These are phyloP conservation scores for Psettodes erumei DNA, from an alignment of 2,113 vertebrate species.

Conservation along the genomic window DNA sequence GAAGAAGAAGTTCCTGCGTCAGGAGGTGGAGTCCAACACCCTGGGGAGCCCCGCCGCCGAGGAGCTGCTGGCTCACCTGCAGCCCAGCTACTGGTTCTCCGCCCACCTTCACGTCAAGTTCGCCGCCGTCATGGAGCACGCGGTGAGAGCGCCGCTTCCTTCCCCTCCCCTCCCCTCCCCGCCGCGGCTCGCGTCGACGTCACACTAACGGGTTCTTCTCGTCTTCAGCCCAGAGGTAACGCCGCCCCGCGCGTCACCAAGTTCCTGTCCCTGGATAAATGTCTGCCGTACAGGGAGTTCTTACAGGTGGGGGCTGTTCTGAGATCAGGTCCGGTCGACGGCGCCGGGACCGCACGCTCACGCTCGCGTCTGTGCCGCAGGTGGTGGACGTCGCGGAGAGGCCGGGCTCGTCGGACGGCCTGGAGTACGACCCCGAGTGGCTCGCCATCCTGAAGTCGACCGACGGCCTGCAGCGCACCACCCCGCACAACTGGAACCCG, in stretches of 20 bases:
- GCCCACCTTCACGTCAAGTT: slow-evolving; percentile 98
- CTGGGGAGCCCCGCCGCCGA: slow-evolving; percentile 94
- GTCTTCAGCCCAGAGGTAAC: slow-evolving; percentile 78
- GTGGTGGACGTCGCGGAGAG: slow-evolving; percentile 91
- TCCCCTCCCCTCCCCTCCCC: no score
- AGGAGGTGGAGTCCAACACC: slow-evolving; percentile 93
- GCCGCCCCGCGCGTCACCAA: slow-evolving; percentile 89
- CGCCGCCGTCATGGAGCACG: slow-evolving; percentile 93
- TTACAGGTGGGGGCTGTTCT: slow-evolving; percentile 87
- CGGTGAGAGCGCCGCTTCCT: slow-evolving; percentile 78
- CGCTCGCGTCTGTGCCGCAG: slow-evolving; percentile 72
- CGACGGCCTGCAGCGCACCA: slow-evolving; percentile 86
- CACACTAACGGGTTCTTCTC: slow-evolving; percentile 7
- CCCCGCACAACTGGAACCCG: slow-evolving; percentile 87
- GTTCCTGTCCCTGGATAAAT: slow-evolving; percentile 98
- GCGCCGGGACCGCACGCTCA: no score
- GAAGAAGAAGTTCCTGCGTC: slow-evolving; percentile 92
- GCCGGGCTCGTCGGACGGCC: slow-evolving; percentile 83
- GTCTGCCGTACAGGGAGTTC: slow-evolving; percentile 94
- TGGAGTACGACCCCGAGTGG: slow-evolving; percentile 97
- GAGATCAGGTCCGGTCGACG: background rate
- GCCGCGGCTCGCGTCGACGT: no score
- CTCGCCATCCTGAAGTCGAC: slow-evolving; percentile 92
- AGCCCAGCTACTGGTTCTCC: slow-evolving; percentile 96
- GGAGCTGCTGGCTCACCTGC: slow-evolving; percentile 91